phyloP scores from a whole-genome alignment of 2,888 invertebrate species.

The Ichneumoninae sp. region DNA sequence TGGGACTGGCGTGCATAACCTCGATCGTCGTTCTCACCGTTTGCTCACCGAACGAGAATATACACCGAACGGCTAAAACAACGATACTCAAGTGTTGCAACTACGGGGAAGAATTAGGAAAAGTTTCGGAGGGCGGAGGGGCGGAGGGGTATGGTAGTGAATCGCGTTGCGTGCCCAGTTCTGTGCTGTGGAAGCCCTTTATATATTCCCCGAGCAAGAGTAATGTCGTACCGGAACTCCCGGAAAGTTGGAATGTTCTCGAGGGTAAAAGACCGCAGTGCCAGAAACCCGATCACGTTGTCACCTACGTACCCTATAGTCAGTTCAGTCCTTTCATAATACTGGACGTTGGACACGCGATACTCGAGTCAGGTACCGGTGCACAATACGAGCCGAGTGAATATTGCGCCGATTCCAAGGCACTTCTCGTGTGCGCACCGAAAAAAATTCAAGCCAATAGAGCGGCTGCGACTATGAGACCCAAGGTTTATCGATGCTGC shows the following conservation, averaged over 20 bases:
- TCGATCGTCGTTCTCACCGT: constrained; percentile 55
- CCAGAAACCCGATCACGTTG: constrained; percentile 77
- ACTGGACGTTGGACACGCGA: constrained; percentile 89
- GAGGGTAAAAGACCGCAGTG: constrained; percentile 82
- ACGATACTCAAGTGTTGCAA: constrained; percentile 86
- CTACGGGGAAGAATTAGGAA: constrained; percentile 85
- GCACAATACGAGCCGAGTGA: constrained; percentile 85
- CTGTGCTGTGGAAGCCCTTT: constrained; percentile 86
- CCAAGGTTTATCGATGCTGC: constrained; percentile 89
- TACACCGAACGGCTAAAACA: constrained; percentile 68
- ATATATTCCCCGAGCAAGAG: constrained; percentile 86
- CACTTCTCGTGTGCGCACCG: constrained; percentile 87
- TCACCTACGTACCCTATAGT: constrained; percentile 78
- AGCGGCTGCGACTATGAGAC: constrained; percentile 81
- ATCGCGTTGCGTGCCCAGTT: constrained; percentile 77
- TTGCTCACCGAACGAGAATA: constrained; percentile 67
- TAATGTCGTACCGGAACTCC: constrained; percentile 84
- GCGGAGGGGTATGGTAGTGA: constrained; percentile 10
- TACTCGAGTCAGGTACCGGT: constrained; percentile 85
- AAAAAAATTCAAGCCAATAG: constrained; percentile 79
- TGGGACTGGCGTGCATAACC: constrained; percentile 35
- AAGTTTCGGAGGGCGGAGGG: constrained; percentile 72
- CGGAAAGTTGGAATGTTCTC: constrained; percentile 85
- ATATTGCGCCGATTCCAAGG: constrained; percentile 89
- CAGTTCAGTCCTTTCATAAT: constrained; percentile 84